These are phyloP conservation scores for Odocoileus hemionus DNA, from an alignment of 2,113 vertebrate species.

Conservation along the genomic window DNA sequence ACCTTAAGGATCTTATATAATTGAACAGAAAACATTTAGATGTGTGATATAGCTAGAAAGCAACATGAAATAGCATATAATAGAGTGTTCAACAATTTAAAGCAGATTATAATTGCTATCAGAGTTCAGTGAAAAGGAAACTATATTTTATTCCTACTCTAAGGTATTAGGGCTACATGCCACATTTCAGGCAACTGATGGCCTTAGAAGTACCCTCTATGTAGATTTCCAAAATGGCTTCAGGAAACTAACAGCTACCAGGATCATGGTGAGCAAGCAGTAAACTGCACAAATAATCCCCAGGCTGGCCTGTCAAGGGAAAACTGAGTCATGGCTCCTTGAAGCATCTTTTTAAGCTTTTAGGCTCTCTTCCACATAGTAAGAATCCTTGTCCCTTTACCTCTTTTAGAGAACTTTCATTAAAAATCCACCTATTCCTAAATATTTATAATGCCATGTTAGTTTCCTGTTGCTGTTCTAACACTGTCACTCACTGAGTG, in stretches of 20 bases:
- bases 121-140: slow-evolving; percentile 4
- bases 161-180: not conserved
- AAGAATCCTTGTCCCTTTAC: not conserved
- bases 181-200: not conserved
- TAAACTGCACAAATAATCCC: not conserved
- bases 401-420: not conserved
- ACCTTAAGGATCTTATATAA: not conserved
- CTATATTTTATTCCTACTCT: not conserved
- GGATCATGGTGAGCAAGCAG: not conserved
- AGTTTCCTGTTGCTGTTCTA: slow-evolving; percentile 18
- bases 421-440: not conserved
- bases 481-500: not conserved
- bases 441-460: slow-evolving; percentile 5
- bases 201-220: not conserved
- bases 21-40: not conserved
- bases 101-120: slow-evolving; percentile 1
- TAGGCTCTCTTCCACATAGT: not conserved
- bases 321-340: not conserved
- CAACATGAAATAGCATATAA: not conserved
- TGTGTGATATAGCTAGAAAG: slow-evolving; percentile 4
- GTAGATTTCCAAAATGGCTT: slow-evolving; percentile 4
- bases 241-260: not conserved
- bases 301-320: not conserved
- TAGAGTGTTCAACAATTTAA: not conserved
- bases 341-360: slow-evolving; percentile 14